A percentile compares a stretch with the other conserved stretches of the same genome.
Conservation (phyloP, 2,113 vertebrate species). For the Catharus bicknelli region DNA sequence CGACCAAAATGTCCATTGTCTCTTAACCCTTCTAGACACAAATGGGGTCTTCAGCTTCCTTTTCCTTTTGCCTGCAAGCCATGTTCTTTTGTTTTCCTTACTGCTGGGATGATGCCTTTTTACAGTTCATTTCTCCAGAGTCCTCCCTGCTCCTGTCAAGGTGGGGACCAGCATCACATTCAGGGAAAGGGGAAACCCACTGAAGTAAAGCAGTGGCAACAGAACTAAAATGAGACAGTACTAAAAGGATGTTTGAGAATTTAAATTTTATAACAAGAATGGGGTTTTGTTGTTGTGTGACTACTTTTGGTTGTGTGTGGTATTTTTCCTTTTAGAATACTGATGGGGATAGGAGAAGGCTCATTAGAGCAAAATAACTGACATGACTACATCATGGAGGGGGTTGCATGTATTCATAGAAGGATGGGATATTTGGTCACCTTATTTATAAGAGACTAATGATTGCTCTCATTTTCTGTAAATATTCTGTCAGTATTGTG, state of each 20-base stretch:
- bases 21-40: background rate
- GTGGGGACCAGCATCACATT: background rate
- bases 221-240: background rate
- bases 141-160: background rate
- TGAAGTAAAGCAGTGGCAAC: conserved; percentile 6
- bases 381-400: background rate
- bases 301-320: background rate
- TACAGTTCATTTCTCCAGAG: background rate
- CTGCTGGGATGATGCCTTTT: background rate
- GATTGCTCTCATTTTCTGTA: conserved; percentile 51
- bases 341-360: conserved; percentile 20
- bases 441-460: conserved; percentile 65
- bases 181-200: conserved; percentile 2
- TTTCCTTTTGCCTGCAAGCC: conserved; percentile 26
- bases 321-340: background rate
- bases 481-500: conserved; percentile 64
- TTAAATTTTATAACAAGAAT: background rate
- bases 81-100: background rate
- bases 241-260: background rate
- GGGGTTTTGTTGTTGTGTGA: background rate
- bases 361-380: conserved; percentile 9
- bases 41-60: background rate
- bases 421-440: conserved; percentile 59
- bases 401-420: background rate
- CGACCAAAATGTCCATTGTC: conserved; percentile 41